phyloP scores from a whole-genome alignment of 30 jellyfish, hydroid and myxozoan genomes.

The Pseudorhiza aurosa region DNA sequence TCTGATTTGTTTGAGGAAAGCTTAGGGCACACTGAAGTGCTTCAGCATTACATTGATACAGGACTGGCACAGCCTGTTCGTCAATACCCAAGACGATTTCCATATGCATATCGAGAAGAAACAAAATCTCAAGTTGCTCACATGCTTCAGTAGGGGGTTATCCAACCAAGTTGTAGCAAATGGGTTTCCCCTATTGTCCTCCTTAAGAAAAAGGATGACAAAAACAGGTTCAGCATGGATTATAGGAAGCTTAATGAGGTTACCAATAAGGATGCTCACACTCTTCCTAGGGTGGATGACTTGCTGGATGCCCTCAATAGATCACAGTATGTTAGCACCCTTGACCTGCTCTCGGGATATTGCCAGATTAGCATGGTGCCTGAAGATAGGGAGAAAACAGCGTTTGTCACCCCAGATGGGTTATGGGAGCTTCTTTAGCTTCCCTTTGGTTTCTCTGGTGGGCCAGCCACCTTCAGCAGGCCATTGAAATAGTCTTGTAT shows the following conservation, averaged over 20 bases:
- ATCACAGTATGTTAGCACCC: slow-evolving; percentile 34
- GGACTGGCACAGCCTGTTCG: slow-evolving; percentile 24
- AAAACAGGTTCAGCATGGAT: slow-evolving; percentile 47
- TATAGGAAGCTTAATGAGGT: slow-evolving; percentile 53
- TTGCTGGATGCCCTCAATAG: slow-evolving; percentile 55
- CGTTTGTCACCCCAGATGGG: slow-evolving; percentile 45
- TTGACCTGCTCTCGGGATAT: slow-evolving; percentile 60
- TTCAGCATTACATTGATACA: slow-evolving; percentile 54
- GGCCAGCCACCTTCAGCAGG: slow-evolving; percentile 61
- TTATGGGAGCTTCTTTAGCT: slow-evolving; percentile 42
- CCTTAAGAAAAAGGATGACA: slow-evolving; percentile 46
- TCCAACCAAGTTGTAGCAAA: too few species aligned
- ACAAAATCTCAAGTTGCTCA: background rate
- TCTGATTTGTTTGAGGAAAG: slow-evolving; percentile 59
- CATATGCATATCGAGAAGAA: slow-evolving; percentile 1
- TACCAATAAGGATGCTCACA: slow-evolving; percentile 53
- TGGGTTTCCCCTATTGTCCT: slow-evolving; percentile 67
- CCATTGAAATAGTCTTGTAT: slow-evolving; percentile 59
- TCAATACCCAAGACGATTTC: slow-evolving; percentile 16
- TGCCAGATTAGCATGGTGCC: slow-evolving; percentile 47
- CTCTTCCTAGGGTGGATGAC: slow-evolving; percentile 69
- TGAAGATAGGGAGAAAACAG: slow-evolving; percentile 54
- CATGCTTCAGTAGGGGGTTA: slow-evolving; percentile 24
- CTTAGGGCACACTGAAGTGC: slow-evolving; percentile 50
- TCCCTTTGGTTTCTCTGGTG: slow-evolving; percentile 74